Conservation (phyloP, 2,888 invertebrate species). For the Homarus gammarus region DNA sequence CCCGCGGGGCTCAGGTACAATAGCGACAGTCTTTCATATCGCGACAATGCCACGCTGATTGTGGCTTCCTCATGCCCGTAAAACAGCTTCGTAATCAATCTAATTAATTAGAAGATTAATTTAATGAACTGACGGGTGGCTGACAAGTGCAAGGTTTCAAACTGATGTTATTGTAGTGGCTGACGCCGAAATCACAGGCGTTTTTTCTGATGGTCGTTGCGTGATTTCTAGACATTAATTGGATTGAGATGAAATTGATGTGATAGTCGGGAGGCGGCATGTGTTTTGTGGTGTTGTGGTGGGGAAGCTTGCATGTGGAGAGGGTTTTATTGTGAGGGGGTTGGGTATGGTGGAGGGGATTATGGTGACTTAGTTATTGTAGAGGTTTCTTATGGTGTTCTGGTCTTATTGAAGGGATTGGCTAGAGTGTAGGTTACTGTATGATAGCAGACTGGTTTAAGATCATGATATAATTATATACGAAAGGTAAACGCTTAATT, state of each 20-base stretch:
- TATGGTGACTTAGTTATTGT: too few species aligned
- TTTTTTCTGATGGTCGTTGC: slow-evolving; percentile 23
- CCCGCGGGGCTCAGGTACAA: too few species aligned
- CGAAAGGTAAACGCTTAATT: too few species aligned
- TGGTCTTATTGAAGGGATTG: too few species aligned
- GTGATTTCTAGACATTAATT: slow-evolving; percentile 50
- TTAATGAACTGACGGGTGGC: slow-evolving; percentile 16
- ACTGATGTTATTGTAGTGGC: not conserved
- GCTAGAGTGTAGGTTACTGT: too few species aligned
- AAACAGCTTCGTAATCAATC: not conserved
- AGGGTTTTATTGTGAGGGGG: too few species aligned
- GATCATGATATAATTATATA: too few species aligned
- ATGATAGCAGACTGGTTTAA: too few species aligned
- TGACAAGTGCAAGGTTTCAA: not conserved
- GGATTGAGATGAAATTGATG: slow-evolving; percentile 44
- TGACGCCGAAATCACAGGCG: not conserved
- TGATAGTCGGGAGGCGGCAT: slow-evolving; percentile 9
- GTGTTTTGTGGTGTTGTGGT: slow-evolving; percentile 1
- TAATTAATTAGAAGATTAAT: slow-evolving; percentile 26
- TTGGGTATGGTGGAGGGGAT: too few species aligned
- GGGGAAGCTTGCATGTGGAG: too few species aligned
- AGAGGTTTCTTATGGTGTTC: too few species aligned
- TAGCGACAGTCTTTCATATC: too few species aligned
- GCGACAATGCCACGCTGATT: not conserved
- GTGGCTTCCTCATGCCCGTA: not conserved